phyloP scores from a whole-genome alignment of 2,797 vertebrate species.

The Eurystomus glaucurus region DNA sequence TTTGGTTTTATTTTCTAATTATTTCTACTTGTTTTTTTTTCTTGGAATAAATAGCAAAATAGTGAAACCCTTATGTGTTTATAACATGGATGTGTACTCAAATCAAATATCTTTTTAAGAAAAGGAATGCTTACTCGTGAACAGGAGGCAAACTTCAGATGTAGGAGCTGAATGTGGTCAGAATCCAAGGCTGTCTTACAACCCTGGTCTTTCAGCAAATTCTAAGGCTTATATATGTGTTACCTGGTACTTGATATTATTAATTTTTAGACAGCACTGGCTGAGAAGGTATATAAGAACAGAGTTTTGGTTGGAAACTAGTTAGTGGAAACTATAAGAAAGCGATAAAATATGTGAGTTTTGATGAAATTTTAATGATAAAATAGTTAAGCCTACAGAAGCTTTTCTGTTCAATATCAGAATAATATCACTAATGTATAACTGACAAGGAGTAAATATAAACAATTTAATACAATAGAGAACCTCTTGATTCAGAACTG shows the following conservation, averaged over 20 bases:
- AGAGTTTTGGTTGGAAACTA: background rate
- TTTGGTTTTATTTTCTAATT: background rate
- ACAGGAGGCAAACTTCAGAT: background rate
- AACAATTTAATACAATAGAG: background rate
- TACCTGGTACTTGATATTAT: background rate
- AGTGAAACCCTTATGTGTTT: background rate
- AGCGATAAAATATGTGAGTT: background rate
- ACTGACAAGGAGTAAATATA: background rate
- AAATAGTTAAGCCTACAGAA: background rate
- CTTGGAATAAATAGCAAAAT: background rate
- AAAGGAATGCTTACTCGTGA: background rate
- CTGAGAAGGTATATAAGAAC: background rate
- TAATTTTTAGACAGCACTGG: background rate
- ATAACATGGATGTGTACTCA: background rate
- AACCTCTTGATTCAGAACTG: background rate
- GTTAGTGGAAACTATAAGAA: background rate
- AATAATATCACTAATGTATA: background rate
- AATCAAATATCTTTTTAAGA: background rate
- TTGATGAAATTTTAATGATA: background rate
- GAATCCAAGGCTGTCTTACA: background rate
- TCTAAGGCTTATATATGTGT: background rate
- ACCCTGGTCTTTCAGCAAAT: background rate
- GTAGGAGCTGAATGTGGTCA: background rate
- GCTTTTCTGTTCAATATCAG: background rate
- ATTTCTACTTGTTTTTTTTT: background rate